phyloP scores from a whole-genome alignment of 2,797 vertebrate species.

The Gorsachius magnificus region DNA sequence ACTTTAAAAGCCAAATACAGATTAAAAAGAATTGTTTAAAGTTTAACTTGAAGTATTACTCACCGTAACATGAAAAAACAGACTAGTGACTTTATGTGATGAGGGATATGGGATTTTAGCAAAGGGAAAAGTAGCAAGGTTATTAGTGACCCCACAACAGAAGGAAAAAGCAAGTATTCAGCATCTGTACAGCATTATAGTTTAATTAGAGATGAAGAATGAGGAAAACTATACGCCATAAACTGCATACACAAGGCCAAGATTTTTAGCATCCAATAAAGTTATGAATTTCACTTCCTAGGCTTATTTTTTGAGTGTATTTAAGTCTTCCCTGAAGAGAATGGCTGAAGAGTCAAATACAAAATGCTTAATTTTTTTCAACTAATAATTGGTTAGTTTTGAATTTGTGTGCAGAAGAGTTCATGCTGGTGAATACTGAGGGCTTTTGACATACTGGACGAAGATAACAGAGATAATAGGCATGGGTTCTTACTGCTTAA shows the following conservation, averaged over 20 bases:
- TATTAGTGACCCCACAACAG: background rate
- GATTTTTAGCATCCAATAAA: background rate
- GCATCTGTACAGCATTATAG: background rate
- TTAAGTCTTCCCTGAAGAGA: background rate
- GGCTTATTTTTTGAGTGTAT: background rate
- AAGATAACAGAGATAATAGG: background rate
- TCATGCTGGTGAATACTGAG: background rate
- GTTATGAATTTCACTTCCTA: background rate
- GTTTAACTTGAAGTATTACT: background rate
- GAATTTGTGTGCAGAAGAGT: background rate
- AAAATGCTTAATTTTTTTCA: background rate
- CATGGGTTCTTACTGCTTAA: background rate
- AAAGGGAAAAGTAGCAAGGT: background rate
- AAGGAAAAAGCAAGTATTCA: background rate
- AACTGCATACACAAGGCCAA: background rate
- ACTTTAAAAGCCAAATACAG: background rate
- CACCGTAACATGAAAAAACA: background rate
- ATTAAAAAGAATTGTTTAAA: background rate
- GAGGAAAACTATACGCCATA: background rate
- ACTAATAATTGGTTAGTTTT: background rate
- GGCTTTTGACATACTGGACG: background rate
- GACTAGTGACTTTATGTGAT: background rate
- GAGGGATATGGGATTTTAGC: background rate
- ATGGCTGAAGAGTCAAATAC: background rate
- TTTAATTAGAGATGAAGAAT: background rate